A percentile compares a stretch with the other conserved stretches of the same genome.
These are phyloP conservation scores for Paramisgurnus dabryanus DNA, from an alignment of 2,113 vertebrate genomes.

Conservation along the genomic window DNA sequence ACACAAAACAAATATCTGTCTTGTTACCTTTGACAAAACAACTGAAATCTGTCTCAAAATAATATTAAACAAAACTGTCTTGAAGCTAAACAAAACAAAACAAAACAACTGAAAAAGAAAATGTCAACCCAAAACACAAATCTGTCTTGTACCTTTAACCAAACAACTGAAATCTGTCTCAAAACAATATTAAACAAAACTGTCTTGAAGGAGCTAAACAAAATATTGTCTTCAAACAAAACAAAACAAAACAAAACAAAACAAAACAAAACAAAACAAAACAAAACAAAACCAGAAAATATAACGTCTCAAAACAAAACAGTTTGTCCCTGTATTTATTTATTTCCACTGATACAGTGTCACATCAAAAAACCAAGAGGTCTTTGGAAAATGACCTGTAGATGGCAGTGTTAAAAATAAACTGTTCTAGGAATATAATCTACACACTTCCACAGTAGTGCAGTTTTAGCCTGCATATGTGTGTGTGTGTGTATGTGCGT, in stretches of 20 bases:
- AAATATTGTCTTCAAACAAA: neutral
- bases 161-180: neutral
- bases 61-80: too few species aligned
- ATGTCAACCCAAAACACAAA: too few species aligned
- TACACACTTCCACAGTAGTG: too few species aligned
- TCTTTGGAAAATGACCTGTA: constrained; percentile 4
- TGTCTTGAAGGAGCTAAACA: neutral
- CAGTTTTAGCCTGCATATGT: neutral
- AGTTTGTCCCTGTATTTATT: neutral
- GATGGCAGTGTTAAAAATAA: constrained; percentile 33
- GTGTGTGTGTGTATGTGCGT: neutral
- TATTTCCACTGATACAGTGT: neutral
- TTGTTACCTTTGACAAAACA: too few species aligned
- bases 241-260: neutral
- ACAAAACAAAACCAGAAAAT: too few species aligned
- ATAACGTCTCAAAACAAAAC: too few species aligned
- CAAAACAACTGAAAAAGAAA: too few species aligned
- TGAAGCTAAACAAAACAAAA: neutral
- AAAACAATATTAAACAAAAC: too few species aligned
- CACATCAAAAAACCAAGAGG: neutral
- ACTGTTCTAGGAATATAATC: too few species aligned
- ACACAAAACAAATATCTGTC: neutral
- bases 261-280: too few species aligned
- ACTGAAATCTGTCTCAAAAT: too few species aligned
- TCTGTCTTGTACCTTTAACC: too few species aligned